Conservation (phyloP, 2,888 invertebrate genomes). For the Drosophila atripex region DNA sequence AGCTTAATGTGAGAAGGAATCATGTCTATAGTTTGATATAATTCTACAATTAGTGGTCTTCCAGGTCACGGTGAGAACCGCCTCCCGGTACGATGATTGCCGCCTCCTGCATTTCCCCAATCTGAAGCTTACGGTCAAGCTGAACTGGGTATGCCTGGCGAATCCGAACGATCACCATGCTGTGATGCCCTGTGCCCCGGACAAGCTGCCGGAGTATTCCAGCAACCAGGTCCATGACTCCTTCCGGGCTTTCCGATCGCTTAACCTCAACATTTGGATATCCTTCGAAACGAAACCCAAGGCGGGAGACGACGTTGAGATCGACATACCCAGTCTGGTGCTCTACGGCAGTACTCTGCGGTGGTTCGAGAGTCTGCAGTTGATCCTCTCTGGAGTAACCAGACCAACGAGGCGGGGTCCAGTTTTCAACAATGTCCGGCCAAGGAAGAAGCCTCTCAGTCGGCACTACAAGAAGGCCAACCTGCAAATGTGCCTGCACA, state of each 20-base stretch:
- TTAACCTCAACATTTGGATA: slow-evolving; percentile 91
- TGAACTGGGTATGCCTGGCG: slow-evolving; percentile 96
- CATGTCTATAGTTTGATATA: not conserved
- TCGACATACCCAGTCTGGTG: slow-evolving; percentile 89
- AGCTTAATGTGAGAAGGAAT: slow-evolving; percentile 89
- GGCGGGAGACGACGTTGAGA: slow-evolving; percentile 84
- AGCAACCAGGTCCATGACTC: slow-evolving; percentile 98
- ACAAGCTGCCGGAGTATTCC: slow-evolving; percentile 97
- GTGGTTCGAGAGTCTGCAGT: slow-evolving; percentile 98
- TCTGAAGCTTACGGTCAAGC: slow-evolving; percentile 91
- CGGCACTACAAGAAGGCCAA: slow-evolving; percentile 95
- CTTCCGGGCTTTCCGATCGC: slow-evolving; percentile 96
- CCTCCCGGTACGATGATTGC: slow-evolving; percentile 99
- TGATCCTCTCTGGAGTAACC: slow-evolving; percentile 95
- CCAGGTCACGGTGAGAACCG: slow-evolving; percentile 92
- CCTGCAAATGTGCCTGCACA: slow-evolving; percentile 93
- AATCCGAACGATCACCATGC: slow-evolving; percentile 98
- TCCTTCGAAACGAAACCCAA: slow-evolving; percentile 90
- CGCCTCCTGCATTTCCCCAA: slow-evolving; percentile 95
- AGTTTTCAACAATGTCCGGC: slow-evolving; percentile 92
- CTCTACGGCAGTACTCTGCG: slow-evolving; percentile 96
- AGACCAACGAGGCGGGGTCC: slow-evolving; percentile 96
- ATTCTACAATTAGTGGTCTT: not conserved
- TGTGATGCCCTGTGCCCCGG: slow-evolving; percentile 97
- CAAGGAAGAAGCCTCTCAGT: slow-evolving; percentile 95